phyloP scores from a whole-genome alignment of 2,888 invertebrate species.

The Dryococelus australis region DNA sequence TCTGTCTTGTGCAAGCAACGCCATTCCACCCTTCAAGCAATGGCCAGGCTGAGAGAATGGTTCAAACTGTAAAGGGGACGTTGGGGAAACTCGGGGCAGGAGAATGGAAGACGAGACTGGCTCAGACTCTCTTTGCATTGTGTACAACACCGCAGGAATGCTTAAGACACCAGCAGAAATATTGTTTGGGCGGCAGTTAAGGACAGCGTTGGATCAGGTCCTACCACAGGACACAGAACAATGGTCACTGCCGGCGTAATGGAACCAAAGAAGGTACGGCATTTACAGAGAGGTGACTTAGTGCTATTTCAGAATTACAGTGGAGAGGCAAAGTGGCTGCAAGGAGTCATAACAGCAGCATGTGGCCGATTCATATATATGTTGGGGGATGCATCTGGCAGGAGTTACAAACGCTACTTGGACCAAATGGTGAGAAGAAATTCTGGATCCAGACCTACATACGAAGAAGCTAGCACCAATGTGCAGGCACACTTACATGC shows the following conservation, averaged over 20 bases:
- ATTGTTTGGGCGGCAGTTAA: neutral
- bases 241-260: neutral
- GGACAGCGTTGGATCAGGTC: neutral
- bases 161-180: neutral
- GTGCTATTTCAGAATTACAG: neutral
- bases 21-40: too few relatives aligned
- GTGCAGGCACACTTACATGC: too few relatives aligned
- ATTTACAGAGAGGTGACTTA: neutral
- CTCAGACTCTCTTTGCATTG: too few relatives aligned
- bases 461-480: too few relatives aligned
- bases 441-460: too few relatives aligned
- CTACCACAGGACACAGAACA: neutral
- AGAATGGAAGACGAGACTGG: too few relatives aligned
- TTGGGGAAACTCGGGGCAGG: too few relatives aligned
- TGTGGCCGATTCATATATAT: neutral
- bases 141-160: neutral
- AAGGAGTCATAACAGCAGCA: neutral
- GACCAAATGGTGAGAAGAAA: neutral
- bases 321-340: neutral
- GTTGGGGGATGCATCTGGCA: neutral
- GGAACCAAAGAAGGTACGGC: neutral
- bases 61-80: too few relatives aligned
- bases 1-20: too few relatives aligned
- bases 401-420: neutral
- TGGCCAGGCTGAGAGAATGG: too few relatives aligned